Base-by-base conservation (phyloP, 2,113 vertebrate genomes). In the Hemibagrus wyckioides region DNA sequence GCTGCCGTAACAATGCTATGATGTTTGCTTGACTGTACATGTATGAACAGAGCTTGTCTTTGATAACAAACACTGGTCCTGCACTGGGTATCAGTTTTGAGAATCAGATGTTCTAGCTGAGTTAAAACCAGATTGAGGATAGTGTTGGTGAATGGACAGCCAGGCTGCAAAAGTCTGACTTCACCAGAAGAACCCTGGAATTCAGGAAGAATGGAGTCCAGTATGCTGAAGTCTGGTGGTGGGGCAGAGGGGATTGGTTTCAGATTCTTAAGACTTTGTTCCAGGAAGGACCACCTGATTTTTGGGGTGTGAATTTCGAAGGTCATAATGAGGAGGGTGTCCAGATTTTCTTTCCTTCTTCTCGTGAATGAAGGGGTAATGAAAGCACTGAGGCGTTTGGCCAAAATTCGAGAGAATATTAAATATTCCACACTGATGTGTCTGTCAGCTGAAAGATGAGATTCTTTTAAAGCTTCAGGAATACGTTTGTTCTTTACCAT, bases 81-180 rank as follows among this genome's bases (percentile, higher is more conserved):
- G 50, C 50, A 80, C n/a, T 80, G n/a, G 17, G 52, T 21, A 8
- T 23, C 76, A 21, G 15, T 79, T 79, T 54, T 33, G n/a, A 52
- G 30, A 80, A 80, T 56, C n/a, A 33, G 30, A 21, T n/a, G n/a
- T 10, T 85, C 80, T 33, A 83, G 85, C 9, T 88, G 28, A 6
- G n/a, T 80, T 33, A 85, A 79, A 56, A 52, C 50, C 86, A 87
- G 17, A 39, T 63, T 84, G 21, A 83, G 44, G 54, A 88, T 63
- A 54, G 79, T 17, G 28, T 41, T 80, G 48, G 90, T 88, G 17
- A 87, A 61, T 10, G 75, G 90, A 88, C 91, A 90, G n/a, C 56
- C 71, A 21, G 65, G 41, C 4, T 56, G 65, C 21, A 76, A 82
- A 44, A 0, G 3, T 75, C 54, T 88, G 33, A 80, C 48, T 17